Evolutionary conservation across 2,888 invertebrate species (phyloP).

Genomic region (Amorpha juglandis): DNA sequence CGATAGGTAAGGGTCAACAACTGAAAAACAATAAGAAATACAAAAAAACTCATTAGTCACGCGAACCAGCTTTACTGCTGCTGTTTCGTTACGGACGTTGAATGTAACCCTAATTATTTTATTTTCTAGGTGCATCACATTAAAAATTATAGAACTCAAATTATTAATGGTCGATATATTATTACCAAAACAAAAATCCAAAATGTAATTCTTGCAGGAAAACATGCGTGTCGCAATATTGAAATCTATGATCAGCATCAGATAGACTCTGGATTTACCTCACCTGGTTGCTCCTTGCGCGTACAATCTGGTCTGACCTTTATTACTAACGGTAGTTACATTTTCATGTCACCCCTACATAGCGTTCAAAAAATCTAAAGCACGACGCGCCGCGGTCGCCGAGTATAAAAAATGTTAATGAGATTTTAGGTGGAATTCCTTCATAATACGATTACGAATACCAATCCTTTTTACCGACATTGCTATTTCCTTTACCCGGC

Average conservation of each 20-base stretch:
- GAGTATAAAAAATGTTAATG: neutral
- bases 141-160: neutral
- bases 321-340: neutral
- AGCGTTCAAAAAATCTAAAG: neutral
- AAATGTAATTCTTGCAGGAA: too few species aligned
- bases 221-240: neutral
- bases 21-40: slow-evolving; percentile 81
- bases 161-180: too few species aligned
- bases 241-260: neutral
- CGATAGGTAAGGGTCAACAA: slow-evolving; percentile 75
- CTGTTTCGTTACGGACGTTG: slow-evolving; percentile 48
- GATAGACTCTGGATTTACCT: neutral
- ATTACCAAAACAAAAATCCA: too few species aligned
- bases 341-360: neutral
- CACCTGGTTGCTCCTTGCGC: neutral
- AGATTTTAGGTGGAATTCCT: neutral
- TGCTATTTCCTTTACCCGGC: neutral
- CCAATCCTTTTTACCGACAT: neutral
- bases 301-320: too few species aligned
- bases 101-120: slow-evolving; percentile 35
- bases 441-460: neutral
- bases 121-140: neutral
- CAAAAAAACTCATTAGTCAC: slow-evolving; percentile 79
- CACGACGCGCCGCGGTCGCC: neutral
- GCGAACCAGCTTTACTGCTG: slow-evolving; percentile 56